Percentiles rank a stretch among this genome's conserved stretches.
These are phyloP conservation scores for Cherax quadricarinatus DNA, from an alignment of 1,140 invertebrate species.

Conservation along the genomic window DNA sequence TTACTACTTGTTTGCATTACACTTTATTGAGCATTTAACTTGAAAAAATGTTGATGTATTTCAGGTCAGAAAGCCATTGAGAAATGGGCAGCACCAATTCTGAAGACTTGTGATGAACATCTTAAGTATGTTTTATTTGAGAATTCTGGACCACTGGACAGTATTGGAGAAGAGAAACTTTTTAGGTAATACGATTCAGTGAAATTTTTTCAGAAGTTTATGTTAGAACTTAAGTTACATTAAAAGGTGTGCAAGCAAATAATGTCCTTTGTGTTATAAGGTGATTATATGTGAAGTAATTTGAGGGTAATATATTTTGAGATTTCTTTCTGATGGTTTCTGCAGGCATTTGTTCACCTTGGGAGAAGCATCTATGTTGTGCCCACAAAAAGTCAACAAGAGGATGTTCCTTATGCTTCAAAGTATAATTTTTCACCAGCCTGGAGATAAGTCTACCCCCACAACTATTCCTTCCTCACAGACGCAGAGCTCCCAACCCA, in stretches of 20 bases:
- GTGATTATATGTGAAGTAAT: neutral
- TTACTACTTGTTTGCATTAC: too few relatives aligned
- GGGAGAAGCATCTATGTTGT: conserved; percentile 77
- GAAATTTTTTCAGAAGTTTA: neutral
- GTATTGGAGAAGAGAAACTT: conserved; percentile 61
- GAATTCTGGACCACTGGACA: conserved; percentile 26
- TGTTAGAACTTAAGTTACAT: neutral
- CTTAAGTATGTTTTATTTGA: conserved; percentile 75
- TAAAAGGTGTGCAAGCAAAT: neutral
- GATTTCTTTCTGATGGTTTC: neutral
- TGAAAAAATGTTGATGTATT: neutral
- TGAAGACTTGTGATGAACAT: conserved; percentile 73
- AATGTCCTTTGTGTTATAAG: neutral
- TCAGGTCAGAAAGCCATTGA: conserved; percentile 68
- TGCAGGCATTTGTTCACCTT: conserved; percentile 76
- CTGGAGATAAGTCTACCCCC: conserved; percentile 24
- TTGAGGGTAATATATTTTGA: neutral
- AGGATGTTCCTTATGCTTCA: conserved; percentile 77
- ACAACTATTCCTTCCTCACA: conserved; percentile 60
- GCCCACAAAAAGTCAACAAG: conserved; percentile 76
- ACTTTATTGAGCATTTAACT: too few relatives aligned
- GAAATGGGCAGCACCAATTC: conserved; percentile 65
- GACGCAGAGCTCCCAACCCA: conserved; percentile 68
- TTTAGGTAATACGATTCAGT: conserved; percentile 50
- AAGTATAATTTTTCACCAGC: conserved; percentile 75